These are phyloP conservation scores for Apantesis nais DNA, from an alignment of 2,888 invertebrate species.

Conservation along the genomic window DNA sequence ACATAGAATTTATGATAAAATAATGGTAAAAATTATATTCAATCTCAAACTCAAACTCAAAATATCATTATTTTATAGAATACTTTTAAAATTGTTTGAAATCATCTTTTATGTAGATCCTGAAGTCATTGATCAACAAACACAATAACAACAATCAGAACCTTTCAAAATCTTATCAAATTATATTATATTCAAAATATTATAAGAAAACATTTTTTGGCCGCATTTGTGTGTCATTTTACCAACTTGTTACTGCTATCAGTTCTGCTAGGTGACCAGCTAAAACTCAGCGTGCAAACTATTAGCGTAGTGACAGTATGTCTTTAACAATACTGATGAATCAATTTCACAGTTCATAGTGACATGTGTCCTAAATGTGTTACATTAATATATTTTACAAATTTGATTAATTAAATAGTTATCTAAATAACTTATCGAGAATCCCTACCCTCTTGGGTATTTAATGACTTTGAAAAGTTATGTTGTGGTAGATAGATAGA, in stretches of 20 bases:
- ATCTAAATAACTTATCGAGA: conserved; percentile 32
- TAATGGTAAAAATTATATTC: too few relatives aligned
- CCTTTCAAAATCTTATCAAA: too few relatives aligned
- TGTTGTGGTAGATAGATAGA: not conserved
- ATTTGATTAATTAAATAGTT: conserved; percentile 32
- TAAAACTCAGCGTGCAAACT: conserved; percentile 5
- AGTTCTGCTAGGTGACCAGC: not conserved
- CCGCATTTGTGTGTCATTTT: too few relatives aligned
- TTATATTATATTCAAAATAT: too few relatives aligned
- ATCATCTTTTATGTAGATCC: too few relatives aligned
- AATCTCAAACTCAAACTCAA: too few relatives aligned
- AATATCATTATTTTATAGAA: too few relatives aligned
- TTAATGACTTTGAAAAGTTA: conserved; percentile 7
- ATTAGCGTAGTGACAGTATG: not conserved
- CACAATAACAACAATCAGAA: too few relatives aligned
- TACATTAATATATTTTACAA: conserved; percentile 41
- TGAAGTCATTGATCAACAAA: too few relatives aligned
- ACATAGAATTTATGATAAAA: too few relatives aligned
- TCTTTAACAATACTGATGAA: conserved; percentile 46
- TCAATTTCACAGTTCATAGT: conserved; percentile 62
- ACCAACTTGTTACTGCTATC: not conserved
- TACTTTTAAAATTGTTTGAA: too few relatives aligned
- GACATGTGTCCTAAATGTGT: conserved; percentile 35
- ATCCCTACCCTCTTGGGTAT: conserved; percentile 13
- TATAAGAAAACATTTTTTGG: too few relatives aligned